These are phyloP conservation scores for Ypsolopha sequella DNA, from an alignment of 2,888 invertebrate species.

Conservation along the genomic window DNA sequence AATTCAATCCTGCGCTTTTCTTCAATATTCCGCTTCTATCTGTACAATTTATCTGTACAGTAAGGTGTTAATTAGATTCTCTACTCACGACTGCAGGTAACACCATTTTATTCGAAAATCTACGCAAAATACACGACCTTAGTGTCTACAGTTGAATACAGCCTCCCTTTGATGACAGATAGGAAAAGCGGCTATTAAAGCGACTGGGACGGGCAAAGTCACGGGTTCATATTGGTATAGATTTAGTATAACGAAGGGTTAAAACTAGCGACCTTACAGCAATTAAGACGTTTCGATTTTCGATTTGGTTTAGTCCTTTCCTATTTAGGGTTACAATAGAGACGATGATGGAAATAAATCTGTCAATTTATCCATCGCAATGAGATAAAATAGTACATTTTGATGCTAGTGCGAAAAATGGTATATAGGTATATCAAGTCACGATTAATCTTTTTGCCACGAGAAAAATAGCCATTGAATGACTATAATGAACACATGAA, in stretches of 20 bases:
- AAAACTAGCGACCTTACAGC: conserved; percentile 28
- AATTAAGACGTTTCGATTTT: conserved; percentile 37
- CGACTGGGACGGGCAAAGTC: conserved; percentile 42
- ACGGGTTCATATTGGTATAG: conserved; percentile 59
- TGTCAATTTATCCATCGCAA: too few species aligned
- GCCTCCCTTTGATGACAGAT: conserved; percentile 41
- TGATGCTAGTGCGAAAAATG: too few species aligned
- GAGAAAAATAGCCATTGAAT: too few species aligned
- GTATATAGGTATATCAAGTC: too few species aligned
- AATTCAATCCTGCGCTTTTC: conserved; percentile 23
- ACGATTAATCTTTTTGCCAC: too few species aligned
- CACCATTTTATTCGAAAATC: conserved; percentile 12
- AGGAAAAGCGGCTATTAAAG: conserved; percentile 55
- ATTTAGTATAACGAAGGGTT: conserved; percentile 41
- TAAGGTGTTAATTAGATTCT: conserved; percentile 66
- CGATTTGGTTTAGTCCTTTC: conserved; percentile 8
- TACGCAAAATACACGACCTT: conserved; percentile 18
- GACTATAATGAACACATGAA: too few species aligned
- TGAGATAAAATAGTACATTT: too few species aligned
- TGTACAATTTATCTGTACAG: conserved; percentile 58
- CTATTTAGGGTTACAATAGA: background rate
- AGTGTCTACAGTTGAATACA: conserved; percentile 17
- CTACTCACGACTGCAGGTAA: conserved; percentile 54
- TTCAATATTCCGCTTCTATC: conserved; percentile 36
- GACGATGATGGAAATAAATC: too few species aligned